These are phyloP conservation scores for Clarias gariepinus DNA, from an alignment of 2,113 vertebrate genomes.

Conservation along the genomic window DNA sequence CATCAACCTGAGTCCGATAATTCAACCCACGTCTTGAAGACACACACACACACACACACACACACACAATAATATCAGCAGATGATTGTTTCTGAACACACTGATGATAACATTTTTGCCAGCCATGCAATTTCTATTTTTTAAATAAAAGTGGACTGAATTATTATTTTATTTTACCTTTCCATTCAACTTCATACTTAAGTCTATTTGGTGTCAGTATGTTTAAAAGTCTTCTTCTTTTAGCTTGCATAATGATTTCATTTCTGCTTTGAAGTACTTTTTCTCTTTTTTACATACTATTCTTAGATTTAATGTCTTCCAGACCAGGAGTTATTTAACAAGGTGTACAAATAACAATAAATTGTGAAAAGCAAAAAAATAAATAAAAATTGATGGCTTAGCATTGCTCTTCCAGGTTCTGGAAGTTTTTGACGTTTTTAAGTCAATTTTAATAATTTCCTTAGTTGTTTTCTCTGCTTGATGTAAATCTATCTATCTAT, in stretches of 20 bases:
- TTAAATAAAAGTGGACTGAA: not conserved
- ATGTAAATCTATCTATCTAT: too few species aligned
- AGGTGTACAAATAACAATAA: too few species aligned
- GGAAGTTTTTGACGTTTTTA: too few species aligned
- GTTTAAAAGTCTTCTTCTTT: not conserved
- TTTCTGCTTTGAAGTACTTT: not conserved
- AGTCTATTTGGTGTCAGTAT: not conserved
- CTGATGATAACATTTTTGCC: not conserved
- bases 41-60: not conserved
- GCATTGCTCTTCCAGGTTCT: too few species aligned
- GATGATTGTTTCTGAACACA: not conserved
- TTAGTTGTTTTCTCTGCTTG: too few species aligned
- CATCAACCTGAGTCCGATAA: slow-evolving; percentile 81
- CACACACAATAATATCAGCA: not conserved
- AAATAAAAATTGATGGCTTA: too few species aligned
- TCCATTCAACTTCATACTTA: not conserved
- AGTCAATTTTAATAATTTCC: too few species aligned
- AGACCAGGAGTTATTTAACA: not conserved
- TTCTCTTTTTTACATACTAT: not conserved
- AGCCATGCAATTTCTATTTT: not conserved
- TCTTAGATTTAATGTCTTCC: not conserved
- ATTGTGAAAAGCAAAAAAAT: not conserved
- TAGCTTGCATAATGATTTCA: not conserved
- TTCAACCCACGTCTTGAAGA: slow-evolving; percentile 59
- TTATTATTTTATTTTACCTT: not conserved